Evolutionary conservation across 2,113 vertebrate genomes (phyloP).

Genomic region (Indri indri): DNA sequence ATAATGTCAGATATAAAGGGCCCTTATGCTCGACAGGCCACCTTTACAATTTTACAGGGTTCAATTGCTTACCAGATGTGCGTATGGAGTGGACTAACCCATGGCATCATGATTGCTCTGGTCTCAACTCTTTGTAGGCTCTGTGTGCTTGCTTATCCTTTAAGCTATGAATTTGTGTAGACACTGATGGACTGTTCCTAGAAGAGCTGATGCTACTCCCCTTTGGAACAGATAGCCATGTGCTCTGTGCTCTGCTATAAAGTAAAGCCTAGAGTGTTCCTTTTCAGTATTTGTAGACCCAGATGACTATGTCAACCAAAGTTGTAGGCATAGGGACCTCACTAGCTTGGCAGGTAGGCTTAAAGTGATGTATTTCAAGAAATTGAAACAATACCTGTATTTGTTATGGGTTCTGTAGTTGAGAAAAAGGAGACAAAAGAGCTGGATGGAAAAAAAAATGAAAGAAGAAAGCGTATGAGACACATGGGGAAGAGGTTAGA

Average conservation of each 20-base stretch:
- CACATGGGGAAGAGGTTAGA: neutral
- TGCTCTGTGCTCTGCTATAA: neutral
- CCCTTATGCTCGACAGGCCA: conserved; percentile 80
- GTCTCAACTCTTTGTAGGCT: neutral
- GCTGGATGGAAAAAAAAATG: neutral
- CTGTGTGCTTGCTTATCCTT: conserved; percentile 20
- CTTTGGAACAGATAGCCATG: neutral
- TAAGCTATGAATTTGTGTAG: conserved; percentile 13
- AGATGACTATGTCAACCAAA: neutral
- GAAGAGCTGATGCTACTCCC: neutral
- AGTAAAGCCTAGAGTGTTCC: neutral
- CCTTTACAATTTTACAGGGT: conserved; percentile 75
- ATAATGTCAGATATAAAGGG: conserved; percentile 82
- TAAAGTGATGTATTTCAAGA: neutral
- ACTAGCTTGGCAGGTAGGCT: neutral
- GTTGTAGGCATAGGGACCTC: neutral
- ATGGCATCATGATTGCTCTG: conserved; percentile 41
- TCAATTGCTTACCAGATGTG: conserved; percentile 82
- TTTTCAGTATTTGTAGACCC: neutral
- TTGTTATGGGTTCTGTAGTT: neutral
- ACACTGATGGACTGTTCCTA: neutral
- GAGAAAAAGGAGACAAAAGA: neutral
- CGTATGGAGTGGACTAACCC: conserved; percentile 62
- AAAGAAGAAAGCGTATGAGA: neutral
- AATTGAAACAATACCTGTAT: neutral